These are phyloP conservation scores for Tokudaia tokunoshimensis DNA, from an alignment of 2,797 vertebrate genomes.

Conservation along the genomic window DNA sequence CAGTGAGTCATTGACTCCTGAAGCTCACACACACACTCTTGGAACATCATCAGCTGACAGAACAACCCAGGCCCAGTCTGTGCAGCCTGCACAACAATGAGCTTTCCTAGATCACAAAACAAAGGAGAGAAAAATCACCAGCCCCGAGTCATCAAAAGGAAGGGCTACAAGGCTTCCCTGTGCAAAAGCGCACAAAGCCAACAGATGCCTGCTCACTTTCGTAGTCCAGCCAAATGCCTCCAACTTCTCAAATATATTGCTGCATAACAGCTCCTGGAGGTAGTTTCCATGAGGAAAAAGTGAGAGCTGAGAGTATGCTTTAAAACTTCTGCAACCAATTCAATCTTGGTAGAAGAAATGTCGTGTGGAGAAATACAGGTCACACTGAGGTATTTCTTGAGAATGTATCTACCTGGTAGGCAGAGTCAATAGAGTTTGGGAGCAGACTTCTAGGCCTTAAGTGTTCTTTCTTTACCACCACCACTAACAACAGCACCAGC, in stretches of 20 bases:
- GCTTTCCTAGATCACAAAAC: neutral
- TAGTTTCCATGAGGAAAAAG: slow-evolving; percentile 46
- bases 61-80: neutral
- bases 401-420: neutral
- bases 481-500: neutral
- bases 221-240: slow-evolving; percentile 14
- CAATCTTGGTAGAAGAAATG: neutral
- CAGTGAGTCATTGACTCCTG: slow-evolving; percentile 66
- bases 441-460: neutral
- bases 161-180: neutral
- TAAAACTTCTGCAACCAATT: neutral
- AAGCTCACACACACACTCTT: neutral
- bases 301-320: neutral
- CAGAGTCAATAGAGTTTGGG: neutral
- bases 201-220: slow-evolving; percentile 59
- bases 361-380: neutral
- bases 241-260: slow-evolving; percentile 23
- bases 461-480: neutral
- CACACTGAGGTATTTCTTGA: slow-evolving; percentile 23
- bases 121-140: neutral
- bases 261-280: slow-evolving; percentile 11
- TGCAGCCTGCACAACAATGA: neutral
- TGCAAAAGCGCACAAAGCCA: neutral
- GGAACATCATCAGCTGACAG: slow-evolving; percentile 50
- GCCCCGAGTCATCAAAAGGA: neutral